Conservation (phyloP, 2,797 vertebrate genomes). For the Protonibea diacanthus region DNA sequence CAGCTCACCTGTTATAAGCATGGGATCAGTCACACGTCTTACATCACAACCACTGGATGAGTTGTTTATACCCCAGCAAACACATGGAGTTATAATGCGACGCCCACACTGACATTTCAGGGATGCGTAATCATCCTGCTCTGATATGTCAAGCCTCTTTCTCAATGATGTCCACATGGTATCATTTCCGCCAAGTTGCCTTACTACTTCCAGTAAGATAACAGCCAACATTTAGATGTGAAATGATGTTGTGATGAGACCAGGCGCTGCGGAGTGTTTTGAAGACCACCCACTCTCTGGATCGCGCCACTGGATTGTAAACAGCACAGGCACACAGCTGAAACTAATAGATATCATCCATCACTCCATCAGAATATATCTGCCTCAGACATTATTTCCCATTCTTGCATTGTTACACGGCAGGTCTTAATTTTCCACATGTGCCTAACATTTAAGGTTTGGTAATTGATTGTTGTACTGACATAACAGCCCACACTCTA, state of each 20-base stretch:
- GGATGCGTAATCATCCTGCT: conserved; percentile 57
- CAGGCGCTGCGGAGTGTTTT: conserved; percentile 56
- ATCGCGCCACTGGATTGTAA: conserved; percentile 76
- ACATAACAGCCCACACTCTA: conserved; percentile 41
- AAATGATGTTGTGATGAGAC: conserved; percentile 74
- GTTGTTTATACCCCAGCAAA: conserved; percentile 67
- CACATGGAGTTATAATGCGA: conserved; percentile 52
- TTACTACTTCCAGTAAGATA: conserved; percentile 76
- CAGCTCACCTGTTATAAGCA: conserved; percentile 70
- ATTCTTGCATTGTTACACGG: conserved; percentile 42
- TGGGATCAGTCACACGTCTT: conserved; percentile 58
- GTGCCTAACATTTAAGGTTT: conserved; percentile 42
- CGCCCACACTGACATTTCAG: conserved; percentile 62
- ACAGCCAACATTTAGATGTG: conserved; percentile 66
- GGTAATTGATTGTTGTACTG: conserved; percentile 38
- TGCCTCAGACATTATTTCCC: conserved; percentile 49
- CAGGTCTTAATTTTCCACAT: conserved; percentile 54
- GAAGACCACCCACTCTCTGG: conserved; percentile 83
- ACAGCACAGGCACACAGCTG: conserved; percentile 78
- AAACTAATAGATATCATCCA: conserved; percentile 81
- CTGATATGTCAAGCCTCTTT: conserved; percentile 60
- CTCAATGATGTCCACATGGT: conserved; percentile 71
- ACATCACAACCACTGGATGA: conserved; percentile 62
- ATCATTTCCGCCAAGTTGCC: conserved; percentile 66
- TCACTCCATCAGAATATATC: conserved; percentile 68